phyloP scores from a whole-genome alignment of 2,113 vertebrate species.

The Callipepla squamata region DNA sequence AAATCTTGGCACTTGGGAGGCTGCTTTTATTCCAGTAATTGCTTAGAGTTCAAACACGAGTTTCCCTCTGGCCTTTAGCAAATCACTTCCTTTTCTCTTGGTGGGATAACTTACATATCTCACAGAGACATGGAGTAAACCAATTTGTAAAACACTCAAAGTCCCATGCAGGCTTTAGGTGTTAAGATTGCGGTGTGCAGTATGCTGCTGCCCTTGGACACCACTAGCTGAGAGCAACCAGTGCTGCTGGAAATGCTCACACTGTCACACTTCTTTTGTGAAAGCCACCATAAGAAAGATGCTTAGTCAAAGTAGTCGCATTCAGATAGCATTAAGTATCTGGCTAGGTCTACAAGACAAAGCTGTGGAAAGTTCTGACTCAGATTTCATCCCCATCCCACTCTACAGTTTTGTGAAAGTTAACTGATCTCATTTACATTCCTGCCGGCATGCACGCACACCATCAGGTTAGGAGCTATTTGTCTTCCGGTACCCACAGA shows the following conservation, averaged over 20 bases:
- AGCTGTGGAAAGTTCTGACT: background rate
- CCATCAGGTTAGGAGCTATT: background rate
- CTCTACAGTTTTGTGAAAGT: background rate
- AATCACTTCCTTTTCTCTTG: background rate
- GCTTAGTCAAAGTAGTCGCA: background rate
- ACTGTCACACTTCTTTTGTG: background rate
- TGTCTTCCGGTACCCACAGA: background rate
- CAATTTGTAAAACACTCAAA: background rate
- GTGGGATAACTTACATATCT: background rate
- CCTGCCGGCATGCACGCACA: background rate
- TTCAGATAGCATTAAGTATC: background rate
- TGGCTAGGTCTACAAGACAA: background rate
- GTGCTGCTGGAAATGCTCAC: fast-evolving
- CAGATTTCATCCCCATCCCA: background rate
- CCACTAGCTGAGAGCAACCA: background rate
- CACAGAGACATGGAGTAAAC: background rate
- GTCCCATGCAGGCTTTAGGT: background rate
- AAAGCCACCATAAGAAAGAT: background rate
- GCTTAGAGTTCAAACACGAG: background rate
- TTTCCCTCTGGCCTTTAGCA: background rate
- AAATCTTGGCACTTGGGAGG: background rate
- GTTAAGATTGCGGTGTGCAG: background rate
- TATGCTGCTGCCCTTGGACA: background rate
- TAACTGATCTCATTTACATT: background rate
- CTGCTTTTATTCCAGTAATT: background rate